Conservation (phyloP, 2,888 invertebrate genomes). For the Leistus spinibarbis region DNA sequence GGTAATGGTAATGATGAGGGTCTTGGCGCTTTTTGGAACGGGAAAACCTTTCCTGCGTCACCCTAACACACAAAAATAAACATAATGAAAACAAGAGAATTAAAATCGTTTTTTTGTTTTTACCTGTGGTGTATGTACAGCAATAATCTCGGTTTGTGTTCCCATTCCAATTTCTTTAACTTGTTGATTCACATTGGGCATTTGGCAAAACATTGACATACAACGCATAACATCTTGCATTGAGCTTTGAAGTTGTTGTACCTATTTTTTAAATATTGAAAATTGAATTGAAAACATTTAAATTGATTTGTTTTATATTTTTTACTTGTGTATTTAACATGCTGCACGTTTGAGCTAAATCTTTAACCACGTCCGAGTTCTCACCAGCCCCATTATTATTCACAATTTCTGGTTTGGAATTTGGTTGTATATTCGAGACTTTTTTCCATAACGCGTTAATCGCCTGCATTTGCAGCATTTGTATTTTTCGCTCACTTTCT, state of each 20-base stretch:
- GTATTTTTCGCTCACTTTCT: conserved; percentile 83
- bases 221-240: conserved; percentile 80
- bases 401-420: conserved; percentile 47
- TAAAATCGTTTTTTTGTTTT: conserved; percentile 38
- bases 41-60: conserved; percentile 54
- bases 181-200: conserved; percentile 47
- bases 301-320: not conserved
- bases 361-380: conserved; percentile 69
- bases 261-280: conserved; percentile 58
- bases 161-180: conserved; percentile 60
- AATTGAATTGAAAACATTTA: not conserved
- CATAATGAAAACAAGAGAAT: no score
- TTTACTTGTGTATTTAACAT: conserved; percentile 74
- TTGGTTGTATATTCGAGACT: conserved; percentile 71
- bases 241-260: conserved; percentile 77
- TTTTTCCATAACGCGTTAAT: conserved; percentile 90
- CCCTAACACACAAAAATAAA: conserved; percentile 48
- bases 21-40: conserved; percentile 54
- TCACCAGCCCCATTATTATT: conserved; percentile 52
- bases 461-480: conserved; percentile 88
- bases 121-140: conserved; percentile 78
- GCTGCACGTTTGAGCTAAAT: conserved; percentile 77
- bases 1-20: conserved; percentile 57
- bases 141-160: conserved; percentile 82
- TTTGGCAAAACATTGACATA: conserved; percentile 63